These are phyloP conservation scores for Limonius californicus DNA, from an alignment of 1,140 invertebrate genomes.

Conservation along the genomic window DNA sequence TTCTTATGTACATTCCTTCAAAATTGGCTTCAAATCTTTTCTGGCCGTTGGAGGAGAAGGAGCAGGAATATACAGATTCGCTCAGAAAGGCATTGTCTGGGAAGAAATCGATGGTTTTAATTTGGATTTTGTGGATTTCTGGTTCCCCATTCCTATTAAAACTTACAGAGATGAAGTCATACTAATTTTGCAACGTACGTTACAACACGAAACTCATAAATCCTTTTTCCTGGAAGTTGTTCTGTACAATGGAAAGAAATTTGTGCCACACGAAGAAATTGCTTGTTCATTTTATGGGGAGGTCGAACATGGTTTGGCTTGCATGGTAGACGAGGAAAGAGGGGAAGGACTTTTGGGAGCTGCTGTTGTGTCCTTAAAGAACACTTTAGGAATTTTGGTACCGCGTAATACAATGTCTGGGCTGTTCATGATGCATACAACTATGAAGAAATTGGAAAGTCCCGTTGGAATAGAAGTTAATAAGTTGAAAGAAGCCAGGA, in stretches of 20 bases:
- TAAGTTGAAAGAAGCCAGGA: too few relatives aligned
- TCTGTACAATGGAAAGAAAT: conserved; percentile 50
- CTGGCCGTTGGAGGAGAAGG: conserved; percentile 46
- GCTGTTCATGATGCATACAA: neutral
- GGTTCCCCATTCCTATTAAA: conserved; percentile 47
- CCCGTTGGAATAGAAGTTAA: too few relatives aligned
- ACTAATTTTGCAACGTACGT: conserved; percentile 48
- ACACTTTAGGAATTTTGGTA: conserved; percentile 44
- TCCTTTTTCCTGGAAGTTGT: conserved; percentile 49
- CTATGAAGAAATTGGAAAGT: too few relatives aligned
- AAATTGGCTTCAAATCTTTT: conserved; percentile 48
- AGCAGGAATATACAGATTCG: conserved; percentile 48
- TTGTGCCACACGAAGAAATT: conserved; percentile 48
- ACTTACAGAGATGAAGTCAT: conserved; percentile 51
- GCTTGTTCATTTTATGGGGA: conserved; percentile 44
- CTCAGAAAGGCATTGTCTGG: conserved; percentile 41
- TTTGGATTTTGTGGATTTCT: conserved; percentile 37
- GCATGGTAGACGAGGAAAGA: conserved; percentile 45
- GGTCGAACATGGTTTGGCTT: conserved; percentile 39
- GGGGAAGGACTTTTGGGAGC: conserved; percentile 41
- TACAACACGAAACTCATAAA: conserved; percentile 47
- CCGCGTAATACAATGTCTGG: too few relatives aligned
- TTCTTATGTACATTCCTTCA: too few relatives aligned
- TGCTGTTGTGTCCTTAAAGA: conserved; percentile 35
- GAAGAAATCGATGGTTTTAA: conserved; percentile 31